Evolutionary conservation across 2,888 invertebrate species (phyloP).

Genomic region (Amphipyra berbera): DNA sequence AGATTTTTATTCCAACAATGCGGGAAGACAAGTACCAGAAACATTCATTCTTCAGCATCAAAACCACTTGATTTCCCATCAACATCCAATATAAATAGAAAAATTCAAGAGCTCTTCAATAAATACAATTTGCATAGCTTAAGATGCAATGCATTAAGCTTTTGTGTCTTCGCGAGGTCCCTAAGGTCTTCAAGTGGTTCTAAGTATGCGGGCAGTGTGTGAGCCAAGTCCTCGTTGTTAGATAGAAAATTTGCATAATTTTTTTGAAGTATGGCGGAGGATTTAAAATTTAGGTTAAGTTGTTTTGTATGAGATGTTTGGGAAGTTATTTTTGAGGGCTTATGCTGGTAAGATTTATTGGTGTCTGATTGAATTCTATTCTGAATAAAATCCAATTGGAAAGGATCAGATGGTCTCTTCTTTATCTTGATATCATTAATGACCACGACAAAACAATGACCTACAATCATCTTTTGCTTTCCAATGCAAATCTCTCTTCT

Average conservation of each 20-base stretch:
- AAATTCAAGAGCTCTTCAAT: slow-evolving; percentile 51
- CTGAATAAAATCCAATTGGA: no score
- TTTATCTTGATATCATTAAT: no score
- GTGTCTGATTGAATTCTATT: neutral
- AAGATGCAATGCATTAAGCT: slow-evolving; percentile 54
- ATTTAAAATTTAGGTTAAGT: slow-evolving; percentile 58
- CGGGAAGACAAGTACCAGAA: slow-evolving; percentile 36
- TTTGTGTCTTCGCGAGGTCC: slow-evolving; percentile 49
- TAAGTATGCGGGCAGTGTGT: slow-evolving; percentile 81
- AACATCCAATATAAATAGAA: slow-evolving; percentile 52
- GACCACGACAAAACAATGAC: no score
- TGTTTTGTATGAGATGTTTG: slow-evolving; percentile 11
- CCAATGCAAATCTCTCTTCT: no score
- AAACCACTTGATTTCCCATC: slow-evolving; percentile 51
- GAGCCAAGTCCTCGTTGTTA: slow-evolving; percentile 62
- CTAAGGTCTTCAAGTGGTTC: slow-evolving; percentile 47
- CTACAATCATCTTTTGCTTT: no score
- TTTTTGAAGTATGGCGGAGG: slow-evolving; percentile 48
- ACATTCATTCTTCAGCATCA: slow-evolving; percentile 14
- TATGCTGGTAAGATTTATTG: slow-evolving; percentile 26
- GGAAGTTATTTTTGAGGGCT: slow-evolving; percentile 2
- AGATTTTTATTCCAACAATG: slow-evolving; percentile 13
- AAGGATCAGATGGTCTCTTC: no score
- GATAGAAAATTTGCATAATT: slow-evolving; percentile 70
- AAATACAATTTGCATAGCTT: slow-evolving; percentile 58